Evolutionary conservation across 2,113 vertebrate species (phyloP).

Genomic region (Dolichotis patagonum): DNA sequence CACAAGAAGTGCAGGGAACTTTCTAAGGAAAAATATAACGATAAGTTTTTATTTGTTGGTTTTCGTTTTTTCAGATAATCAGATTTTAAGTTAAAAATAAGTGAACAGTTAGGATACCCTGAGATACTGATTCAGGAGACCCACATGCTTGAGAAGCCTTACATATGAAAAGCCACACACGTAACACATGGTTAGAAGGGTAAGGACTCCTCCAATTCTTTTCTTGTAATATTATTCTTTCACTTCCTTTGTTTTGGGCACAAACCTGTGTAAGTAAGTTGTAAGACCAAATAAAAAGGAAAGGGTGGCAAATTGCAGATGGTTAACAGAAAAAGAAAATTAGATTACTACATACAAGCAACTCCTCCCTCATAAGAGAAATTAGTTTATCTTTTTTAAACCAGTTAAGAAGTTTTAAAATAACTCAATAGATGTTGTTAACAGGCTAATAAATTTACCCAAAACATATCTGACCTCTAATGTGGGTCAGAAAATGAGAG

Average conservation of each 20-base stretch:
- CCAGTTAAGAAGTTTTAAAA: background rate
- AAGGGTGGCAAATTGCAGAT: background rate
- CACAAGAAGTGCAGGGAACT: constrained; percentile 93
- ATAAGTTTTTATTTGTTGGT: constrained; percentile 59
- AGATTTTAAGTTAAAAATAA: constrained; percentile 49
- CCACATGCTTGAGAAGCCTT: background rate
- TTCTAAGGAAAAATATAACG: constrained; percentile 86
- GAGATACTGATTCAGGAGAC: background rate
- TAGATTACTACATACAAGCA: background rate
- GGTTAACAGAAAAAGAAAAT: constrained; percentile 2
- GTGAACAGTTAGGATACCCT: background rate
- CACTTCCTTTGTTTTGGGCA: background rate
- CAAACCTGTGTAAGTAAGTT: constrained; percentile 8
- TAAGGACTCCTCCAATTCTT: background rate
- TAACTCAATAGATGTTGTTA: background rate
- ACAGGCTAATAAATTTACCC: background rate
- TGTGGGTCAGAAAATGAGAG: background rate
- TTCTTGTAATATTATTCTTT: background rate
- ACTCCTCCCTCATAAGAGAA: background rate
- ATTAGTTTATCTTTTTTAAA: background rate
- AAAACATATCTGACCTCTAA: background rate
- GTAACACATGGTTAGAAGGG: background rate
- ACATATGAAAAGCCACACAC: background rate
- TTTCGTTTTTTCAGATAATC: constrained; percentile 34
- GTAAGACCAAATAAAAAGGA: constrained; percentile 30